These are phyloP conservation scores for Tetrax tetrax DNA, from an alignment of 2,113 vertebrate species.

Conservation along the genomic window DNA sequence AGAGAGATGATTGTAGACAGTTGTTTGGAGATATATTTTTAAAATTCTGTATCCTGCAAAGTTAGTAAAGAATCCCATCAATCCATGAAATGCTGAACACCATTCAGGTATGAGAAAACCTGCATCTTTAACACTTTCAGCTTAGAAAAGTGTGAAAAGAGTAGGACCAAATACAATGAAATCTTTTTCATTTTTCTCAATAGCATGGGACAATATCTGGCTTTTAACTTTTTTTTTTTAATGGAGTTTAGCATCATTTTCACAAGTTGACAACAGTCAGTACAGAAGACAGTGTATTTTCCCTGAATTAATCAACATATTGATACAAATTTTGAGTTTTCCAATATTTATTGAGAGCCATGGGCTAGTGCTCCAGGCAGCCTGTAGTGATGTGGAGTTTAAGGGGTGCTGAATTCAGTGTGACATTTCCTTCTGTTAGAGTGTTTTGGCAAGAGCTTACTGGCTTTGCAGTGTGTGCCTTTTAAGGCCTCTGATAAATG, in stretches of 20 bases:
- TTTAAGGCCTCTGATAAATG: constrained; percentile 60
- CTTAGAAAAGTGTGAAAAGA: background rate
- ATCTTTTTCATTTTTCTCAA: background rate
- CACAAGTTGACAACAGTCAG: background rate
- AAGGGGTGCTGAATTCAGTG: constrained; percentile 4
- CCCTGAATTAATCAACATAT: background rate
- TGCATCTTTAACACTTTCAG: background rate
- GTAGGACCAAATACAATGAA: background rate
- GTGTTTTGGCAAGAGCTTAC: constrained; percentile 51
- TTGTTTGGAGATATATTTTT: background rate
- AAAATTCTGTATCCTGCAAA: background rate
- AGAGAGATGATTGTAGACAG: background rate
- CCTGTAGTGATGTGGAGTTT: background rate
- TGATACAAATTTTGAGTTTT: background rate
- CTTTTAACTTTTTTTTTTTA: background rate
- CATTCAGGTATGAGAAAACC: background rate
- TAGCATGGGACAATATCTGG: background rate
- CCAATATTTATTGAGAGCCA: background rate
- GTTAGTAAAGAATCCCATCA: background rate
- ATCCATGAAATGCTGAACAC: background rate
- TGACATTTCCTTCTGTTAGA: constrained; percentile 48
- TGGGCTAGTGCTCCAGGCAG: background rate
- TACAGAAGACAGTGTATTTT: background rate
- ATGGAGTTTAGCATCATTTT: background rate
- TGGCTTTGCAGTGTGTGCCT: constrained; percentile 18